Base-by-base conservation (phyloP, 2,113 vertebrate species). In the Eulacestoma nigropectus region DNA sequence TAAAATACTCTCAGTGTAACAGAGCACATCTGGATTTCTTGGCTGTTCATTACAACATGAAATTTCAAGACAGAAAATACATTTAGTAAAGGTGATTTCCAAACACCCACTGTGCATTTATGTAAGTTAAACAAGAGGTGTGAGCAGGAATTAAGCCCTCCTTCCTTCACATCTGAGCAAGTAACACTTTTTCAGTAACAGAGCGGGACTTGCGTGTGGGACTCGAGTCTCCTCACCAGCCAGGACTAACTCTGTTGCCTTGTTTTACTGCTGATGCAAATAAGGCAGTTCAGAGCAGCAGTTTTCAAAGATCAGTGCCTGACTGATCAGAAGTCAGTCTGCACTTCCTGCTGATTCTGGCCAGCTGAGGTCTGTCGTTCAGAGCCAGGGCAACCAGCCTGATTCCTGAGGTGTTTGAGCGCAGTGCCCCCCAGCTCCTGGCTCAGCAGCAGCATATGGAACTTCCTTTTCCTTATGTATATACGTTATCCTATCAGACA, bases 1-100 rank as follows among this genome's bases (percentile, higher is more conserved):
- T 91, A 89, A 96, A 91, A 89, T 75, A 47, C 72, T 77, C 91
- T 93, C 62, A 59, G 55, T 84, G 70, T 93, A 94, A 93, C 32
- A 75, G 29, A 42, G 77, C 86, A 96, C 80, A 84, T 95, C 91
- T 98, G 97, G 96, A 87, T 95, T 95, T 95, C 80, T 90, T 79
- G 65, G 90, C 67, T 94, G 85, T 86, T 95, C 42, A 14, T 89
- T 92, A 86, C 82, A 91, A 91, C 18, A 27, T 47, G 83, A 94
- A 90, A 86, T 91, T 93, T 86, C 74, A 62, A 89, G 81, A 16
- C 21, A 90, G 60, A 72, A 78, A 87, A 79, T 65, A 62, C 52
- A 20, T 65, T 49, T 46, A 64, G 20, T 69, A 49, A 76, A 93
- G 46, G 30, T 56, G 52, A 60, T 49, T 87, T 82, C 59, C 67